Base-by-base conservation (phyloP, 2,888 invertebrate genomes). In the Melanophora roralis region DNA sequence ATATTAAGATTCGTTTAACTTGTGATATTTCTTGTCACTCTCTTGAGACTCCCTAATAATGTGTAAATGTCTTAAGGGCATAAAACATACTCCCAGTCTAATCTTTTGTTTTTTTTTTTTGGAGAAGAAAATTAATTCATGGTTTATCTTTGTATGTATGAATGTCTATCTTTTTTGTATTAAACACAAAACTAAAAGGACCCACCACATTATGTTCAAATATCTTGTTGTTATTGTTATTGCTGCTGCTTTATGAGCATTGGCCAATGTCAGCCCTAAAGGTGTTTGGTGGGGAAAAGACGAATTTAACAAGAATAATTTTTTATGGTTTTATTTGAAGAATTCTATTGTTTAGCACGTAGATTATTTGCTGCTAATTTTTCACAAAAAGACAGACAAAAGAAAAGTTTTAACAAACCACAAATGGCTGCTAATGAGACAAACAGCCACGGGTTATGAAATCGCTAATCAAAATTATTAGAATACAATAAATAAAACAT, bases 351-450 rank as follows among this genome's bases (percentile, higher is more conserved):
- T 78, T 74, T 65, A 45, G 74, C 53, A 65, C 69, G 45, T 60
- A 60, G 43, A 27, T 34, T 2, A 51, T 19, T 12, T 67, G 36
- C 21, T 27, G 40, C n/a, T 72, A 36, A 9, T 12, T 8, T 51
- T 5, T n/a, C 32, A 14, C 7, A 16, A 59, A 32, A 40, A 43
- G 16, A 65, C 23, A 47, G 32, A 67, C 4, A 75, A 40, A 55
- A 62, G 40, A 45, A 67, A 49, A 38, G 34, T 16, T 40, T 51
- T 16, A 67, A 38, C 23, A 60, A 74, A 65, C 64, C 67, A 55
- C 68, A 80, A 80, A 72, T 80, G 79, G 79, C 72, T 76, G 75
- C 72, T 80, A 80, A 80, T 76, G 72, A 80, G 75, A 80, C 75
- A 80, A 76, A 76, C 57, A 64, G 75, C 79, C 67, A 16, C 0